Evolutionary conservation across 2,113 vertebrate species (phyloP), one percentile per base, ranked within the genome.

Genomic region (Megaleporinus macrocephalus): DNA sequence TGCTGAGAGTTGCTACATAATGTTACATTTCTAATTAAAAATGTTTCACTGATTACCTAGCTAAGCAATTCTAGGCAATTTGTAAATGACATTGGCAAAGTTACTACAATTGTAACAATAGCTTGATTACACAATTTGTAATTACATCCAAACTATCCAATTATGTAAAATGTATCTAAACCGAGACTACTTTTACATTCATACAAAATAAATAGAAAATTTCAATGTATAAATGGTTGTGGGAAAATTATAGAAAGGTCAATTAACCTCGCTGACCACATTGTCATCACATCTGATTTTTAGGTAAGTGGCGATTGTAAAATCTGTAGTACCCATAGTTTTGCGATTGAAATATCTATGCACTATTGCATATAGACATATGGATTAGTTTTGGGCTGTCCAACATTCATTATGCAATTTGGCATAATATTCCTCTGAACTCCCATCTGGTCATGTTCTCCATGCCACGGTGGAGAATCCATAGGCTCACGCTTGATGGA

Each of bases 401-500:
- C 88, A 7, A 86, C 74, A 85, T 82, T 93, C 92, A 92, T 92
- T 55, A 85, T 89, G 14, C 90, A 93, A 2, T 83, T 86, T 36
- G 92, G 91, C 91, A 92, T 91, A 81, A 85, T 78, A 82, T 93
- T 95, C 91, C 93, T 94, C 27, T 92, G 92, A 41, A 94, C 89
- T 6, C 83, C 79, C 2, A 14, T 20, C 0, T 94, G 92, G 16
- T 94, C 91, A 44, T 93, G 95, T 24, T 92, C 77, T 0, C 76
- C 87, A 0, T 92, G 85, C 95, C 97, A 92, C 0, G 93, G 91
- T 0, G 95, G 93, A 0, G 96, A 96, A 88, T 97, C 97, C 89
- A 96, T 90, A 27, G 96, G 96, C 87, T 98, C 97, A 7, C 94
- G 93, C 82, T 98, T 98, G 92, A 98, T 95, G 0, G 95, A 88